Percentiles rank a stretch among this genome's conserved stretches.
phyloP scores from a whole-genome alignment of 2,888 invertebrate species.

The Argyresthia albistria region DNA sequence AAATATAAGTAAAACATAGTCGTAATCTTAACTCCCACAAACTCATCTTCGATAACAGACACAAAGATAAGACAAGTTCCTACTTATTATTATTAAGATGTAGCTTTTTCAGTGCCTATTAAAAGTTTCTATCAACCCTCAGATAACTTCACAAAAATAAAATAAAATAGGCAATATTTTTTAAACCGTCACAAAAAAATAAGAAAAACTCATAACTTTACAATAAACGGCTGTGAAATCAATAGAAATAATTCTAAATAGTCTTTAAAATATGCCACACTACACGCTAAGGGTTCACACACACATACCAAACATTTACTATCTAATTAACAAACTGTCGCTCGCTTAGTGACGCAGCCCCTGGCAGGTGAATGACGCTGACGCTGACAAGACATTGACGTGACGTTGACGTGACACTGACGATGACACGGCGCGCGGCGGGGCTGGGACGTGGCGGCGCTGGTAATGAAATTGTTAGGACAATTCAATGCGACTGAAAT shows the following conservation, averaged over 20 bases:
- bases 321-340: constrained; percentile 62
- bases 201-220: neutral
- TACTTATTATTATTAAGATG: too few relatives aligned
- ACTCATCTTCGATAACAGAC: too few relatives aligned
- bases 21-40: too few relatives aligned
- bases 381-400: constrained; percentile 22
- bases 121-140: too few relatives aligned
- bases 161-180: too few relatives aligned
- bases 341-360: constrained; percentile 25
- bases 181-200: too few relatives aligned
- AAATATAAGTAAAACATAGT: too few relatives aligned
- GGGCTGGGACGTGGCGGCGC: constrained; percentile 19
- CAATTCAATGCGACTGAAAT: neutral
- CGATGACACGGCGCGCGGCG: constrained; percentile 18
- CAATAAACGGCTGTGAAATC: neutral
- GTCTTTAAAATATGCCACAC: neutral
- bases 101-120: too few relatives aligned
- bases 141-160: too few relatives aligned
- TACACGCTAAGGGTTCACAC: neutral
- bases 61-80: too few relatives aligned
- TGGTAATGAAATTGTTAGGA: constrained; percentile 62
- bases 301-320: constrained; percentile 16
- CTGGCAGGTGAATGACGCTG: constrained; percentile 20
- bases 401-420: constrained; percentile 22
- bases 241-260: neutral